These are phyloP conservation scores for Lasioglossum leucozonium DNA, from an alignment of 2,888 invertebrate genomes.

Conservation along the genomic window DNA sequence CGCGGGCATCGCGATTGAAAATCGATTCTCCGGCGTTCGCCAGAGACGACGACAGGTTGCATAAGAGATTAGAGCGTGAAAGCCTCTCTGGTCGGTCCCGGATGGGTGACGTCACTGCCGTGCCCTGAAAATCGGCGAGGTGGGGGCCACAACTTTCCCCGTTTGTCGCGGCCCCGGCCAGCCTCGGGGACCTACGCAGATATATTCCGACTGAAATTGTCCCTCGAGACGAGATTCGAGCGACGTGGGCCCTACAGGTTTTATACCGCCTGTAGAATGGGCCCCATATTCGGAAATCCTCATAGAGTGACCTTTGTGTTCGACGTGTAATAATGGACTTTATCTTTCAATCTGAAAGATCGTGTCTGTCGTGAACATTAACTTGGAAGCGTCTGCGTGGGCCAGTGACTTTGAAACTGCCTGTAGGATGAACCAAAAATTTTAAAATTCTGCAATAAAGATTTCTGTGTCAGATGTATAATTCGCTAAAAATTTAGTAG, in stretches of 20 bases:
- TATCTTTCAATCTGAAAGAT: background rate
- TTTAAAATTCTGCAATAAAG: too few relatives aligned
- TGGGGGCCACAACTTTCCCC: conserved; percentile 81
- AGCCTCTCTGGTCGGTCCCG: conserved; percentile 79
- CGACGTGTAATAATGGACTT: background rate
- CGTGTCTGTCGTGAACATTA: background rate
- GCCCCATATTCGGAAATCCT: background rate
- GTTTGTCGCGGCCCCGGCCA: conserved; percentile 52
- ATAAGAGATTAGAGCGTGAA: conserved; percentile 84
- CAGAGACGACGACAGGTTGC: conserved; percentile 77
- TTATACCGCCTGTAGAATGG: background rate
- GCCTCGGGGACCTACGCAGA: conserved; percentile 46
- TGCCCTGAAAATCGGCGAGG: conserved; percentile 67
- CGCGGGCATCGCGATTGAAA: conserved; percentile 10
- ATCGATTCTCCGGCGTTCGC: conserved; percentile 47
- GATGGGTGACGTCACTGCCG: conserved; percentile 82
- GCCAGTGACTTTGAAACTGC: too few relatives aligned
- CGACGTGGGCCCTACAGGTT: background rate
- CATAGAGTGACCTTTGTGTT: background rate
- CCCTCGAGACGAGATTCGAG: background rate
- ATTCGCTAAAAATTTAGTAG: background rate
- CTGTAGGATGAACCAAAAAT: too few relatives aligned
- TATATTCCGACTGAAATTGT: conserved; percentile 12
- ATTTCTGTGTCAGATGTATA: too few relatives aligned
- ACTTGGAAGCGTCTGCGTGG: too few relatives aligned